Percentiles rank a stretch among this genome's conserved stretches.
Evolutionary conservation across 2,888 invertebrate species (phyloP).

Genomic region (Globia sparganii): DNA sequence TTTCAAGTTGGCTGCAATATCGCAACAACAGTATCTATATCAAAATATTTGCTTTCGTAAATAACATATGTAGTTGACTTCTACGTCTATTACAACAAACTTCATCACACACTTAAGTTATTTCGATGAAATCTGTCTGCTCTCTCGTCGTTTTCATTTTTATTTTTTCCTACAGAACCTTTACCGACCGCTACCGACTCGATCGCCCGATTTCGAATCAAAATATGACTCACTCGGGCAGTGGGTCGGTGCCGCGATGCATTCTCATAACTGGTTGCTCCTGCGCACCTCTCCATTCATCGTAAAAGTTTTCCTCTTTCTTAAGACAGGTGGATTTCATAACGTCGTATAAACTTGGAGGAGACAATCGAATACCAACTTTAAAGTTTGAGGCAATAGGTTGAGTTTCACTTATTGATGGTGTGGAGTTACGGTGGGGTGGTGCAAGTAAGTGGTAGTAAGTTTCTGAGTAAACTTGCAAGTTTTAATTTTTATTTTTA

Average conservation of each 20-base stretch:
- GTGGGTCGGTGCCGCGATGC: constrained; percentile 78
- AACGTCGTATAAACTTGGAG: constrained; percentile 34
- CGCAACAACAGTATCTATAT: background rate
- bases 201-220: constrained; percentile 52
- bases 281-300: constrained; percentile 65
- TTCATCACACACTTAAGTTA: background rate
- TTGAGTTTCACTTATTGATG: constrained; percentile 14
- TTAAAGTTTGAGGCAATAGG: background rate
- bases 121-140: background rate
- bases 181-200: background rate
- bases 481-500: constrained; percentile 67
- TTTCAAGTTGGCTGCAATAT: background rate
- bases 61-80: background rate
- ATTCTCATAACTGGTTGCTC: constrained; percentile 77
- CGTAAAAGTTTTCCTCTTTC: constrained; percentile 67
- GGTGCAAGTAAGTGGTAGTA: constrained; percentile 61
- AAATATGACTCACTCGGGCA: constrained; percentile 82
- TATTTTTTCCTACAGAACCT: constrained; percentile 39
- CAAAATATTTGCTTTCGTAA: background rate
- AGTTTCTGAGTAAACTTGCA: constrained; percentile 73
- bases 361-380: constrained; percentile 14
- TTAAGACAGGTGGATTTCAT: constrained; percentile 2
- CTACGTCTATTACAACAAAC: background rate
- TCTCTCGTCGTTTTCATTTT: background rate
- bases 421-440: background rate